Evolutionary conservation across 2,888 invertebrate species (phyloP).

Genomic region (Vannuccia rotundouncinata): DNA sequence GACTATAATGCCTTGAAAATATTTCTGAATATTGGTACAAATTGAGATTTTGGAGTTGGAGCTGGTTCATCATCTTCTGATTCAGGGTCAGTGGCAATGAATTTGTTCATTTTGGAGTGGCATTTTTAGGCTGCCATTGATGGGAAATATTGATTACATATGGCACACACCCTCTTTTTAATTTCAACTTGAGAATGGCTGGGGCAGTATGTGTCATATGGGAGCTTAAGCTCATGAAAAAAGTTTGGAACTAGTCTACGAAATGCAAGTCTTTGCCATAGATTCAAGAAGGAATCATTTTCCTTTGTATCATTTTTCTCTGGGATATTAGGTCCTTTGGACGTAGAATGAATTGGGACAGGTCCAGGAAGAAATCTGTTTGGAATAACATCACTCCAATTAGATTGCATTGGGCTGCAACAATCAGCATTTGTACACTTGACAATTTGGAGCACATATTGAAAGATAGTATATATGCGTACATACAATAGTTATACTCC

Average conservation of each 20-base stretch:
- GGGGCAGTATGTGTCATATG: conserved; percentile 26
- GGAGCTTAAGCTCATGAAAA: conserved; percentile 17
- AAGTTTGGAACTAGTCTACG: conserved; percentile 16
- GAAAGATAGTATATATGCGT: too few relatives aligned
- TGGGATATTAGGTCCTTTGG: conserved; percentile 21
- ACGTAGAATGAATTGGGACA: conserved; percentile 21
- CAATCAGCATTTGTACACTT: conserved; percentile 26
- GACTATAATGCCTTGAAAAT: conserved; percentile 16
- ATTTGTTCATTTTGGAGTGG: conserved; percentile 23
- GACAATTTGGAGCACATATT: conserved; percentile 26
- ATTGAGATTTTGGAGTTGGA: conserved; percentile 21
- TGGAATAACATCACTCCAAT: conserved; percentile 26
- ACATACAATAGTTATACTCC: too few relatives aligned
- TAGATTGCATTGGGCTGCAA: conserved; percentile 11
- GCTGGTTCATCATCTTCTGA: conserved; percentile 26
- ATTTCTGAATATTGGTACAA: conserved; percentile 26
- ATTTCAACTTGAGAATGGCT: conserved; percentile 21
- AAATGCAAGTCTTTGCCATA: conserved; percentile 23
- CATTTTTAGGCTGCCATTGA: conserved; percentile 18
- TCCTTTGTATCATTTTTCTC: conserved; percentile 20
- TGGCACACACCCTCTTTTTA: conserved; percentile 24
- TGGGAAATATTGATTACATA: conserved; percentile 26
- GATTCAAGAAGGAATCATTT: conserved; percentile 26
- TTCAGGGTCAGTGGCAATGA: conserved; percentile 26
- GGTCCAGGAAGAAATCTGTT: conserved; percentile 26